Percentiles rank a stretch among this genome's conserved stretches.
These are phyloP conservation scores for Lagria hirta DNA, from an alignment of 2,888 invertebrate genomes.

Conservation along the genomic window DNA sequence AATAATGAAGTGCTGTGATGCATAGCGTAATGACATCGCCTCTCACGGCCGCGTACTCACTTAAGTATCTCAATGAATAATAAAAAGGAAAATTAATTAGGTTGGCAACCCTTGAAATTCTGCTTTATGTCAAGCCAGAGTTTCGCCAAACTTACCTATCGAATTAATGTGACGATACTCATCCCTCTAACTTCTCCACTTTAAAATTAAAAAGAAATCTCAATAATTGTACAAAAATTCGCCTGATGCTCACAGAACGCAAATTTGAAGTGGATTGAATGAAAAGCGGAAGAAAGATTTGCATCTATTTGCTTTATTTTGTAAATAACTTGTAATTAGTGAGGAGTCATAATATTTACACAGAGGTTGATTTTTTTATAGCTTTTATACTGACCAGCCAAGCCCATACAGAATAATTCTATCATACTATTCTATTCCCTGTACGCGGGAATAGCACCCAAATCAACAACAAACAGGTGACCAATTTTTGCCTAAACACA, in stretches of 20 bases:
- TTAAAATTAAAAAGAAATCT: constrained; percentile 9
- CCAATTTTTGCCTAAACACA: no score
- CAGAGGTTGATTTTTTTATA: no score
- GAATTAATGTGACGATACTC: constrained; percentile 19
- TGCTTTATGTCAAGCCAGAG: constrained; percentile 28
- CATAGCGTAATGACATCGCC: constrained; percentile 33
- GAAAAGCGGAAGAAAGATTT: no score
- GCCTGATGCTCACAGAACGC: constrained; percentile 19
- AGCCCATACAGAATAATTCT: no score
- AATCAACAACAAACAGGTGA: no score
- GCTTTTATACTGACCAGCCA: no score
- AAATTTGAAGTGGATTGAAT: no score
- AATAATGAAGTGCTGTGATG: constrained; percentile 34
- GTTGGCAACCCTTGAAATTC: constrained; percentile 35
- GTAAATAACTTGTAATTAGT: no score
- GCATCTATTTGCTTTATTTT: no score
- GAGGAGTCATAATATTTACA: no score
- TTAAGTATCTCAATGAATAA: constrained; percentile 38
- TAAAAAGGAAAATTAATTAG: constrained; percentile 39
- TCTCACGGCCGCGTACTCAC: constrained; percentile 35
- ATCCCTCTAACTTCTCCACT: constrained; percentile 1
- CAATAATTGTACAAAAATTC: constrained; percentile 21
- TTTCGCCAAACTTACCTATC: constrained; percentile 20
- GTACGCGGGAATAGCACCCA: no score
- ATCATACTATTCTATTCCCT: no score